phyloP scores from a whole-genome alignment of 1,140 invertebrate species.

The Zelostemma sp. region DNA sequence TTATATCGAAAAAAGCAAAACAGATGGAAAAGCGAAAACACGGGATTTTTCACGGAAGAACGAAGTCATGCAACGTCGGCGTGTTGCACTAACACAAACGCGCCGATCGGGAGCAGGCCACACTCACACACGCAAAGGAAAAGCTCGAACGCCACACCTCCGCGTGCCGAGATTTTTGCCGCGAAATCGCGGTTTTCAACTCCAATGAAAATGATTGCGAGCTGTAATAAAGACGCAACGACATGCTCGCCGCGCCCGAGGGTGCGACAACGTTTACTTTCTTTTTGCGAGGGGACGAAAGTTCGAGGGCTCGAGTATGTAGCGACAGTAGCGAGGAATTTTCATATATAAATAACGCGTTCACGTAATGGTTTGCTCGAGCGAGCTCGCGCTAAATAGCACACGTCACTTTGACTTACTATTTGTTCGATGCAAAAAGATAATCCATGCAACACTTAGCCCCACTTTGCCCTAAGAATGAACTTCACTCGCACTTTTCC shows the following conservation, averaged over 20 bases:
- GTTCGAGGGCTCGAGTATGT: not conserved
- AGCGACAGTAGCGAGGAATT: not conserved
- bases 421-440: too few species aligned
- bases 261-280: not conserved
- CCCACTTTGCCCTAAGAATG: too few species aligned
- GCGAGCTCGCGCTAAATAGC: too few species aligned
- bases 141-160: not conserved
- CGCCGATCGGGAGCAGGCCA: not conserved
- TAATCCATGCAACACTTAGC: too few species aligned
- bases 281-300: not conserved
- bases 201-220: too few species aligned
- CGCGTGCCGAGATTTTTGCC: not conserved
- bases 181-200: not conserved
- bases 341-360: too few species aligned
- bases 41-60: not conserved
- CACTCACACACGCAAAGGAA: not conserved
- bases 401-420: too few species aligned
- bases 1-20: not conserved
- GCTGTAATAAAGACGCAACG: not conserved
- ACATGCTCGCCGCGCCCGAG: not conserved
- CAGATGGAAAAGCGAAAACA: not conserved
- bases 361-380: too few species aligned
- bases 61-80: not conserved
- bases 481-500: too few species aligned
- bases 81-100: not conserved